phyloP scores from a whole-genome alignment of 2,797 vertebrate genomes.

The Synanceia verrucosa region DNA sequence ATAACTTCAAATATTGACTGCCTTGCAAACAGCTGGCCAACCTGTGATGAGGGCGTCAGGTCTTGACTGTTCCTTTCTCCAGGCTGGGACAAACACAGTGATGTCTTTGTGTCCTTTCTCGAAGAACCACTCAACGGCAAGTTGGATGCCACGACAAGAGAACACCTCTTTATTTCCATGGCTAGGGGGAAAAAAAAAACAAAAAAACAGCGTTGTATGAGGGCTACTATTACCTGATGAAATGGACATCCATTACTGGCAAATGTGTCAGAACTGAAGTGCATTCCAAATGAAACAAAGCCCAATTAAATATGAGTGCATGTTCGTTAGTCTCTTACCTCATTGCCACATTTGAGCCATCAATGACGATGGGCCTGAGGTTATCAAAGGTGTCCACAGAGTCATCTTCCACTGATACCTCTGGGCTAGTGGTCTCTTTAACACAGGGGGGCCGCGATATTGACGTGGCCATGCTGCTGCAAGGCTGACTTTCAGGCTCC shows the following conservation, averaged over 20 bases:
- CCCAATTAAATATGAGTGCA: background rate
- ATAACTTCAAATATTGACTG: background rate
- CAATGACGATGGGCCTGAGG: conserved; percentile 95
- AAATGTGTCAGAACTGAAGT: background rate
- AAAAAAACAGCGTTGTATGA: conserved; percentile 49
- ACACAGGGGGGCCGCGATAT: conserved; percentile 82
- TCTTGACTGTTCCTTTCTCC: conserved; percentile 98
- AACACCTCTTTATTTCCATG: conserved; percentile 99
- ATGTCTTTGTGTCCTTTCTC: conserved; percentile 99
- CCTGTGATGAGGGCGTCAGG: conserved; percentile 97
- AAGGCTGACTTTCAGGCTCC: conserved; percentile 88
- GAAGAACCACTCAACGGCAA: conserved; percentile 97
- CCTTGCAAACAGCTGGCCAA: conserved; percentile 60
- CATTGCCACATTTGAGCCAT: conserved; percentile 99
- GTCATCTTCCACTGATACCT: conserved; percentile 93
- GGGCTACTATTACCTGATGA: background rate
- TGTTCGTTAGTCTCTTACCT: conserved; percentile 83
- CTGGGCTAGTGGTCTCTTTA: conserved; percentile 90
- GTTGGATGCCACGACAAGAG: conserved; percentile 96
- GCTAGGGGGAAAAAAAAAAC: too few relatives aligned
- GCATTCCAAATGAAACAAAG: background rate
- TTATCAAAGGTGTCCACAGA: conserved; percentile 90
- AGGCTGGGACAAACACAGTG: conserved; percentile 98
- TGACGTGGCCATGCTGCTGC: conserved; percentile 70
- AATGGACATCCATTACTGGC: background rate